Evolutionary conservation across 2,888 invertebrate species (phyloP).

Genomic region (Metalampra italica): DNA sequence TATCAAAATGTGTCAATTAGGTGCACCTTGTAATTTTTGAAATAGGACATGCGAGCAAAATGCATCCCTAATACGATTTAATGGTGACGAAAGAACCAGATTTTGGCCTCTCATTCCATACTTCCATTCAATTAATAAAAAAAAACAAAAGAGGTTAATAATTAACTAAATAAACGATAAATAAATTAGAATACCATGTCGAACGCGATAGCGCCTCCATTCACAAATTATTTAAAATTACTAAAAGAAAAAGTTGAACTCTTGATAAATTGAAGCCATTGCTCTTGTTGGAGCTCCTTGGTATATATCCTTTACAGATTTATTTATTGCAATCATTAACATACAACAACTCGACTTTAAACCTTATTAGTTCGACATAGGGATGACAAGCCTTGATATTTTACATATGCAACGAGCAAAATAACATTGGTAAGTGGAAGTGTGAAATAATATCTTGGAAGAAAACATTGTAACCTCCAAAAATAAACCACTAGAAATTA

Average conservation of each 20-base stretch:
- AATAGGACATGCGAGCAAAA: too few species aligned
- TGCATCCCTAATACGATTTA: too few species aligned
- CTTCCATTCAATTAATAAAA: too few species aligned
- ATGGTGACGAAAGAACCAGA: too few species aligned
- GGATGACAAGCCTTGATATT: conserved; percentile 14
- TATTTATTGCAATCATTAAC: conserved; percentile 12
- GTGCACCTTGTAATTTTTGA: too few species aligned
- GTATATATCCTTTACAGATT: conserved; percentile 23
- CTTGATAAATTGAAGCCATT: conserved; percentile 56
- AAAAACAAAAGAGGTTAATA: conserved; percentile 21
- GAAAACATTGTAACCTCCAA: conserved; percentile 19
- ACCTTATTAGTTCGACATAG: conserved; percentile 19
- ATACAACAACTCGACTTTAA: conserved; percentile 12
- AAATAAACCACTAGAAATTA: conserved; percentile 14
- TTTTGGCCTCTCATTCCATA: too few species aligned
- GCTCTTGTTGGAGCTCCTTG: conserved; percentile 36
- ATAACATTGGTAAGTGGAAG: conserved; percentile 9
- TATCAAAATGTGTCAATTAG: too few species aligned
- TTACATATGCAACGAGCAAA: neutral
- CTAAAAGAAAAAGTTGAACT: conserved; percentile 46
- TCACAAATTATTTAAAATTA: conserved; percentile 67
- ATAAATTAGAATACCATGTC: conserved; percentile 52
- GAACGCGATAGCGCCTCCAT: conserved; percentile 48
- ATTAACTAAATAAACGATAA: conserved; percentile 50
- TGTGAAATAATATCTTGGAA: conserved; percentile 34